Evolutionary conservation across 2,797 vertebrate genomes (phyloP).

Genomic region (Florisuga fusca): DNA sequence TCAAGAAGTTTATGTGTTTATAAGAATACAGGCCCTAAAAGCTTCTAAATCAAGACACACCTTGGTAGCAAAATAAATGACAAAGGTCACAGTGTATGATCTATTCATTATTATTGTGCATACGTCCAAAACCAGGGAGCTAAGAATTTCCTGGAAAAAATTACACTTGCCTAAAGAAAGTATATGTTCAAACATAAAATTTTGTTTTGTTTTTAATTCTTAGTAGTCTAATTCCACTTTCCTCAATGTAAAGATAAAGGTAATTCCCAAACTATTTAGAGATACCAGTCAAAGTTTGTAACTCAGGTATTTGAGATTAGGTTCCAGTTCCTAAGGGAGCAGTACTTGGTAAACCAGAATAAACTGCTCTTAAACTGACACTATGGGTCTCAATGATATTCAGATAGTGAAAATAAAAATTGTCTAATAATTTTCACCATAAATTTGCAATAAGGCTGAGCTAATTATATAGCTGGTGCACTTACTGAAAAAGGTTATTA

Average conservation of each 20-base stretch:
- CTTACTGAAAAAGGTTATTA: background rate
- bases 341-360: background rate
- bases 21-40: background rate
- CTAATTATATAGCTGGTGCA: background rate
- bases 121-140: background rate
- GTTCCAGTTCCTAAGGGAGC: background rate
- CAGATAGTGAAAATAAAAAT: background rate
- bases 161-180: background rate
- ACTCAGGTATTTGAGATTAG: background rate
- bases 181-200: background rate
- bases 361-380: background rate
- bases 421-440: background rate
- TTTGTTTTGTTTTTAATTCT: background rate
- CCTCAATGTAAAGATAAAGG: background rate
- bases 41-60: background rate
- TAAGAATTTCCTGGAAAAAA: background rate
- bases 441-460: background rate
- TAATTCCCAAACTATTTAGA: background rate
- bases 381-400: background rate
- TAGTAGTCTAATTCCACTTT: background rate
- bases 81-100: background rate
- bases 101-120: background rate
- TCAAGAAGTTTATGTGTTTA: background rate
- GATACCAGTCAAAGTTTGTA: background rate
- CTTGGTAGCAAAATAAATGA: background rate